These are phyloP conservation scores for Periparus ater DNA, from an alignment of 2,797 vertebrate genomes.

Conservation along the genomic window DNA sequence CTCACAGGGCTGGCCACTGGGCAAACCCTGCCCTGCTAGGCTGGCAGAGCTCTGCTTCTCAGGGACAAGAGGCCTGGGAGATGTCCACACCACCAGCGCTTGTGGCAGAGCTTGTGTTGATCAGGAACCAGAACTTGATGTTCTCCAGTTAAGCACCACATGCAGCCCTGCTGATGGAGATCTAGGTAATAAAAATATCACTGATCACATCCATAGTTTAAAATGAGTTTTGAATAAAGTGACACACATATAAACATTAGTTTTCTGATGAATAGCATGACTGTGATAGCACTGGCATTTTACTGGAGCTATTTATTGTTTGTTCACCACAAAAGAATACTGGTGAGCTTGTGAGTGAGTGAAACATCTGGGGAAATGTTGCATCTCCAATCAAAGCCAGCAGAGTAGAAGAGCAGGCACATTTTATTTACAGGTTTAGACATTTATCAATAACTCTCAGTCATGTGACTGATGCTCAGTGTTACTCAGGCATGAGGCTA, in stretches of 20 bases:
- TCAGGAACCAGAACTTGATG: not conserved
- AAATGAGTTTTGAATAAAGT: not conserved
- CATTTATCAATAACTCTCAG: not conserved
- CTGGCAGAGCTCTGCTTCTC: fast-evolving
- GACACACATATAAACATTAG: not conserved
- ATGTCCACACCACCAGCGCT: fast-evolving
- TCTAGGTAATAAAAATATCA: not conserved
- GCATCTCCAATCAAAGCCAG: not conserved
- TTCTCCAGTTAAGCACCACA: not conserved
- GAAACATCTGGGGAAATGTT: not conserved
- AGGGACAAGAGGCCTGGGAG: not conserved
- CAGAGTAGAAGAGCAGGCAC: not conserved
- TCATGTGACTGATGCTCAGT: not conserved
- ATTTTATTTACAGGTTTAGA: slow-evolving; percentile 5
- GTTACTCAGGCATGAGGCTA: not conserved
- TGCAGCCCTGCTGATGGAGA: not conserved
- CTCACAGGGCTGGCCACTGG: not conserved
- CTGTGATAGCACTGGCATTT: not conserved
- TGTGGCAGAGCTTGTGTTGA: not conserved
- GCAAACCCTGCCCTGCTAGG: not conserved
- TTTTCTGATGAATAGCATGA: not conserved
- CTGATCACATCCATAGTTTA: not conserved
- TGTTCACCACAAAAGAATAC: not conserved
- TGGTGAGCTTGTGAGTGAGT: not conserved
- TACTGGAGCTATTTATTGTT: not conserved